Percentiles rank a stretch among this genome's conserved stretches.
Conservation (phyloP, 2,888 invertebrate genomes). For the Busseola fusca region DNA sequence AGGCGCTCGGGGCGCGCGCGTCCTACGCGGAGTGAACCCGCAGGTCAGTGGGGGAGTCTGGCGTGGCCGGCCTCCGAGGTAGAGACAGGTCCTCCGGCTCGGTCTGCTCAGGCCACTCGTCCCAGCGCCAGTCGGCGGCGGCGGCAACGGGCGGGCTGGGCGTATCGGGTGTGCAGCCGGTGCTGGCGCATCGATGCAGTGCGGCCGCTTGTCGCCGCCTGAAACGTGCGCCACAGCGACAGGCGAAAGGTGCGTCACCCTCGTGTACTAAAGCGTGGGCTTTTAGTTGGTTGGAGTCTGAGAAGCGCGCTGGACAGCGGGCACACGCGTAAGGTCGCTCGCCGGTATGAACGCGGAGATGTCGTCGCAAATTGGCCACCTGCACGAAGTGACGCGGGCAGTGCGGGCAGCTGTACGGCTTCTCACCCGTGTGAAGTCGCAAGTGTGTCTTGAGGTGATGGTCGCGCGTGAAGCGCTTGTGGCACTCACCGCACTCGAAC, state of each 20-base stretch:
- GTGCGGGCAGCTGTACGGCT: slow-evolving; percentile 97
- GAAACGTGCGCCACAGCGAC: slow-evolving; percentile 94
- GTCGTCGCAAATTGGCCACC: slow-evolving; percentile 96
- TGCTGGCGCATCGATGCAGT: slow-evolving; percentile 93
- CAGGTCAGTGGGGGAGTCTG: slow-evolving; percentile 86
- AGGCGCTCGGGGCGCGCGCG: slow-evolving; percentile 67
- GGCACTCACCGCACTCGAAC: slow-evolving; percentile 97
- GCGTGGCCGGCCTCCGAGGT: slow-evolving; percentile 86
- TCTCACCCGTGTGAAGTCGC: slow-evolving; percentile 97
- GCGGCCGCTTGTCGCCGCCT: slow-evolving; percentile 96
- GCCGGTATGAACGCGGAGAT: slow-evolving; percentile 96
- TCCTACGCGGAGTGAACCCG: slow-evolving; percentile 86
- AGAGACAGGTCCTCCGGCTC: slow-evolving; percentile 97
- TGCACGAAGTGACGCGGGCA: slow-evolving; percentile 98
- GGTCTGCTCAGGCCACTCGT: slow-evolving; percentile 93
- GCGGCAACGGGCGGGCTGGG: slow-evolving; percentile 85
- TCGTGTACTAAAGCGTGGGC: slow-evolving; percentile 96
- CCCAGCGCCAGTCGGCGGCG: slow-evolving; percentile 85
- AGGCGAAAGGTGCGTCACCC: slow-evolving; percentile 96
- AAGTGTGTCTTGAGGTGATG: slow-evolving; percentile 98
- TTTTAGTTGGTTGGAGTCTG: slow-evolving; percentile 97
- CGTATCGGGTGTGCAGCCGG: slow-evolving; percentile 79
- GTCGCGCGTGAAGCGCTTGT: slow-evolving; percentile 97
- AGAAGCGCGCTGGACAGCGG: slow-evolving; percentile 95
- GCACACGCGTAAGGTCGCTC: slow-evolving; percentile 97